Evolutionary conservation across 2,797 vertebrate genomes (phyloP).

Genomic region (Paramormyrops hopkinsi): DNA sequence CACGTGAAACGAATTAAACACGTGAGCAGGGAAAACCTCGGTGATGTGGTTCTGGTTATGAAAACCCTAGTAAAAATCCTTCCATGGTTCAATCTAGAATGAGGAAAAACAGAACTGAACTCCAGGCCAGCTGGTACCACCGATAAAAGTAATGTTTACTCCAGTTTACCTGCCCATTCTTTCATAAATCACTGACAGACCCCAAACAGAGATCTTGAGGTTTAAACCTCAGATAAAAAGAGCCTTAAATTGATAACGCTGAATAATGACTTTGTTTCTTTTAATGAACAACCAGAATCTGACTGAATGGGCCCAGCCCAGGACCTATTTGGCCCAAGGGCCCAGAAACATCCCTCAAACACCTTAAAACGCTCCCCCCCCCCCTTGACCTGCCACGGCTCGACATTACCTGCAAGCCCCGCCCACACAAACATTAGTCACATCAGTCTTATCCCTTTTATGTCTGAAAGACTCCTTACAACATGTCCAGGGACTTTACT

Average conservation of each 20-base stretch:
- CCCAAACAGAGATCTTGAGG: background rate
- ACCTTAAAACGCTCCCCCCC: background rate
- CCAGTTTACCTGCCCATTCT: background rate
- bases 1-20: slow-evolving; percentile 9
- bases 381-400: background rate
- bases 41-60: background rate
- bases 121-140: background rate
- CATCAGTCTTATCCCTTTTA: background rate
- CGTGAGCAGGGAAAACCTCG: background rate
- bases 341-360: background rate
- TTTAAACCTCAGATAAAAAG: background rate
- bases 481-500: background rate
- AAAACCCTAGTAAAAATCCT: background rate
- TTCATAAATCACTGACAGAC: background rate
- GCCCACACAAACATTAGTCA: background rate
- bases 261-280: background rate
- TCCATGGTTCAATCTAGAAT: background rate
- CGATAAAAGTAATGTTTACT: background rate
- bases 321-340: background rate
- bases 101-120: background rate
- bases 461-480: background rate
- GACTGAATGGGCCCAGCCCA: background rate
- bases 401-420: background rate
- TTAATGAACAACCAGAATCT: background rate
- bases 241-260: background rate